Evolutionary conservation across 2,888 invertebrate genomes (phyloP).

Genomic region (Trachelus tabidus): DNA sequence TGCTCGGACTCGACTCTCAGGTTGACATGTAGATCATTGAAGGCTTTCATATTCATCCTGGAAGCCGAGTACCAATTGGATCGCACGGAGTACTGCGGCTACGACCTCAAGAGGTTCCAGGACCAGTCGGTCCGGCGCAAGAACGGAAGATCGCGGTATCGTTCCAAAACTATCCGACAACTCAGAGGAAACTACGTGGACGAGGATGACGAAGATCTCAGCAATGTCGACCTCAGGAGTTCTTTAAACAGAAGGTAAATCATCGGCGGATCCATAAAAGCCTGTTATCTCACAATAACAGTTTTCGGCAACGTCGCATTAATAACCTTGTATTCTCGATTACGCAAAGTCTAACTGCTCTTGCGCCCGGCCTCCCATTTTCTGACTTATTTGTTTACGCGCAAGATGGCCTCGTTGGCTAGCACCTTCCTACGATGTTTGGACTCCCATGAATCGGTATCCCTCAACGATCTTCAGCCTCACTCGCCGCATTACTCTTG

Average conservation of each 20-base stretch:
- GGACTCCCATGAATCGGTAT: neutral
- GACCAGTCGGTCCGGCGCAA: neutral
- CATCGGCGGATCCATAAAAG: neutral
- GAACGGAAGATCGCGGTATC: neutral
- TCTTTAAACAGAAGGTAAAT: slow-evolving; percentile 57
- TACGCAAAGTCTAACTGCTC: neutral
- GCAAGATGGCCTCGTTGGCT: neutral
- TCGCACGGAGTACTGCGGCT: slow-evolving; percentile 44
- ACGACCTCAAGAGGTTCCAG: slow-evolving; percentile 22
- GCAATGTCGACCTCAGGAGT: slow-evolving; percentile 46
- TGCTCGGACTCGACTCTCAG: slow-evolving; percentile 54
- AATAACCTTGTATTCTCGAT: neutral
- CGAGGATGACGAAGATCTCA: slow-evolving; percentile 37
- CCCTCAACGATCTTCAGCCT: neutral
- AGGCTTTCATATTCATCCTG: slow-evolving; percentile 56
- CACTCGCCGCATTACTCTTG: neutral
- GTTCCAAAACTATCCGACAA: slow-evolving; percentile 4
- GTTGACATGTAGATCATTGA: slow-evolving; percentile 56
- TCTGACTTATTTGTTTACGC: neutral
- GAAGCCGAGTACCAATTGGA: slow-evolving; percentile 53
- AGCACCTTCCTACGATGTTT: neutral
- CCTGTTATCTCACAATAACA: neutral
- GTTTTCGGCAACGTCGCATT: neutral
- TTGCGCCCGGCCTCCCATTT: neutral
- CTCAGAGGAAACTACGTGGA: slow-evolving; percentile 50